A percentile compares a stretch with the other conserved stretches of the same genome.
phyloP scores from a whole-genome alignment of 92 coral and sea anemone species.

The Desmophyllum pertusum region DNA sequence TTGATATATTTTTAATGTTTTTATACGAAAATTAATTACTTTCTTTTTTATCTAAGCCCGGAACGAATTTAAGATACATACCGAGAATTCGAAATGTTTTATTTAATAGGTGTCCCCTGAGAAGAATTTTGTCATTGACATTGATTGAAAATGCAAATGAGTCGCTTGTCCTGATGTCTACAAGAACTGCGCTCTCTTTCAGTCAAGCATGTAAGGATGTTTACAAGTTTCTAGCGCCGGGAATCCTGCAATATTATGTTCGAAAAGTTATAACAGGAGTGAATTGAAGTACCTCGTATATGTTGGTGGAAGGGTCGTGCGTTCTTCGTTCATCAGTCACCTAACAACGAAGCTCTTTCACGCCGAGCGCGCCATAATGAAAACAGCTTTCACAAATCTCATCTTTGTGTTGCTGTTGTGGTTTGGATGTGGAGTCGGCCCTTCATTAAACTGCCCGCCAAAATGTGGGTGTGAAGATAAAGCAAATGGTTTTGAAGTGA shows the following conservation, averaged over 20 bases:
- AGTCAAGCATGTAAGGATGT: conserved; percentile 1
- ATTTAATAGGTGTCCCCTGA: not conserved
- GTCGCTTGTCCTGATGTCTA: not conserved
- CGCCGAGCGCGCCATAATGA: conserved; percentile 32
- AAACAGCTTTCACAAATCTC: conserved; percentile 10
- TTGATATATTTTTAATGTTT: not conserved
- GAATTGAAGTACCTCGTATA: not conserved
- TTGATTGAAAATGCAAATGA: conserved; percentile 40
- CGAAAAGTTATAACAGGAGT: conserved; percentile 5
- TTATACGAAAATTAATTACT: not conserved
- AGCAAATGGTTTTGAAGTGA: not conserved
- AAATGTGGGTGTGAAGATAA: conserved; percentile 5
- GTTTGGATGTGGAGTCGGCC: conserved; percentile 13
- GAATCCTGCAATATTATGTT: conserved; percentile 1
- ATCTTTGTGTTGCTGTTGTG: conserved; percentile 39
- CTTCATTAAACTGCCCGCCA: conserved; percentile 29
- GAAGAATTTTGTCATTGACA: not conserved
- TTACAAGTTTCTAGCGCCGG: not conserved
- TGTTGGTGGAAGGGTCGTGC: conserved; percentile 2
- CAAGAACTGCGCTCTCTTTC: too few species aligned
- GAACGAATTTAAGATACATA: not conserved
- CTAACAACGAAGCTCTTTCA: conserved; percentile 4
- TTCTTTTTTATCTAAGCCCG: not conserved
- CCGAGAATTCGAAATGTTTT: not conserved
- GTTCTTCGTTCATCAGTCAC: conserved; percentile 6